Conservation (phyloP, 2,797 vertebrate genomes). For the Rhinella marina region DNA sequence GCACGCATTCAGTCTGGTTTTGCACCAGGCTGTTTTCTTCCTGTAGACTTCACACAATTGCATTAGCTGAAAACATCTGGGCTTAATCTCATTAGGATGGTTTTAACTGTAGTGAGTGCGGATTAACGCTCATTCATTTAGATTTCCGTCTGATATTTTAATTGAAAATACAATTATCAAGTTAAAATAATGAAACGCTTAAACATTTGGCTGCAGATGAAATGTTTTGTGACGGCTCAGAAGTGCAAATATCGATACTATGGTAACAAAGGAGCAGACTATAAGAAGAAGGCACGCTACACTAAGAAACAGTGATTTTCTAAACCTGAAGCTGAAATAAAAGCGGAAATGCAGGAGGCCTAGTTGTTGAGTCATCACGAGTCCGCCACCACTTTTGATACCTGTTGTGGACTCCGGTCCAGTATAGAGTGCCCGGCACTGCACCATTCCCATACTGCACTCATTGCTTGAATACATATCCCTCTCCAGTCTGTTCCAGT, state of each 20-base stretch:
- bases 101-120: conserved; percentile 8
- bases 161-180: background rate
- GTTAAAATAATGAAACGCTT: background rate
- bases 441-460: too few relatives aligned
- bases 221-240: conserved; percentile 7
- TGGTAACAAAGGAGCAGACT: conserved; percentile 9
- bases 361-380: background rate
- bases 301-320: background rate
- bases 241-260: conserved; percentile 15
- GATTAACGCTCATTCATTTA: conserved; percentile 15
- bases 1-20: background rate
- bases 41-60: conserved; percentile 17
- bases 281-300: too few relatives aligned
- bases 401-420: too few relatives aligned
- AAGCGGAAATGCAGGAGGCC: background rate
- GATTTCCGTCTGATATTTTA: conserved; percentile 16
- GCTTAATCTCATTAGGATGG: conserved; percentile 15
- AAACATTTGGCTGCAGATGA: conserved; percentile 5
- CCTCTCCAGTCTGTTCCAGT: too few relatives aligned
- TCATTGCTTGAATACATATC: too few relatives aligned
- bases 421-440: too few relatives aligned
- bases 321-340: background rate
- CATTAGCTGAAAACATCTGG: background rate
- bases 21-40: background rate
- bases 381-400: too few relatives aligned